These are phyloP conservation scores for Podocnemis expansa DNA, from an alignment of 2,113 vertebrate species.

Conservation along the genomic window DNA sequence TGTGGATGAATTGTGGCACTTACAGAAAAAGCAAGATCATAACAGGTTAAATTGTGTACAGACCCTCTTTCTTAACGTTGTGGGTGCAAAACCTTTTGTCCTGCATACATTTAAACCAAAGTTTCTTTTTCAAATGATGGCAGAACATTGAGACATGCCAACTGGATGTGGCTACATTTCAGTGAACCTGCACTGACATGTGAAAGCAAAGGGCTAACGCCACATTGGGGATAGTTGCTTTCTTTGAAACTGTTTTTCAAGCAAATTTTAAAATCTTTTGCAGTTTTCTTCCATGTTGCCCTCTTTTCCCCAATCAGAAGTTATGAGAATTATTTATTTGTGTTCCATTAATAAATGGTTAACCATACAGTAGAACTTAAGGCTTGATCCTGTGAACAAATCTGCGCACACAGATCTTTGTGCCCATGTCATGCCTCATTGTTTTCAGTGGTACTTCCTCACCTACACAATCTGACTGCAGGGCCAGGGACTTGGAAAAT, in stretches of 20 bases:
- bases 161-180: accelerated
- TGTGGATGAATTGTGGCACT: neutral
- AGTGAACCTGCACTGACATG: accelerated
- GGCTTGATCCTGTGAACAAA: conserved; percentile 35
- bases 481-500: conserved; percentile 27
- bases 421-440: conserved; percentile 29
- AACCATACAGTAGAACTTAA: conserved; percentile 11
- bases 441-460: conserved; percentile 13
- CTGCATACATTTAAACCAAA: accelerated
- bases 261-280: neutral
- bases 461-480: conserved; percentile 25
- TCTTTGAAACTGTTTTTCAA: neutral
- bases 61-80: accelerated
- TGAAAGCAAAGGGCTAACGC: accelerated
- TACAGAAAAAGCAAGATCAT: neutral
- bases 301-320: neutral
- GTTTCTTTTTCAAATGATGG: neutral
- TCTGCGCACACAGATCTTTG: neutral
- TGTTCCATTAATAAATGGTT: neutral
- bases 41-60: accelerated
- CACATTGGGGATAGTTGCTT: accelerated
- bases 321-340: too few species aligned
- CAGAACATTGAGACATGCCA: neutral
- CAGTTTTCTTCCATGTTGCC: neutral
- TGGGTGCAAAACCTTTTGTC: neutral